Conservation (phyloP, 2,797 vertebrate genomes). For the Trichosurus vulpecula region DNA sequence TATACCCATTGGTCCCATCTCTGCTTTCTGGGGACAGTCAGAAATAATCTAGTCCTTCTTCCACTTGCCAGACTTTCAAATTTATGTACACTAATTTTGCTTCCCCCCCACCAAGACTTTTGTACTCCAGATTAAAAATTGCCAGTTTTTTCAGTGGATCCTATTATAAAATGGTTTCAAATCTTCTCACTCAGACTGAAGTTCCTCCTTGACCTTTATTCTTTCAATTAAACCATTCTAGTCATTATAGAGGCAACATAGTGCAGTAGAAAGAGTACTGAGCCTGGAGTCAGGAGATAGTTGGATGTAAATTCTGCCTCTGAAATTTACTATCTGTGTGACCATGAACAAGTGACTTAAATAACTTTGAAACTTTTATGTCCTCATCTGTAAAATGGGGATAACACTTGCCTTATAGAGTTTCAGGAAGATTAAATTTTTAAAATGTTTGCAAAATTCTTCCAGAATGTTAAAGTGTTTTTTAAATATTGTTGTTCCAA, state of each 20-base stretch:
- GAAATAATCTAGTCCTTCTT: background rate
- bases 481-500: background rate
- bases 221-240: background rate
- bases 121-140: background rate
- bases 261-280: background rate
- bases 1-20: background rate
- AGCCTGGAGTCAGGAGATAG: background rate
- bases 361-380: background rate
- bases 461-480: background rate
- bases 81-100: background rate
- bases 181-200: background rate
- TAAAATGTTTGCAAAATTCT: background rate
- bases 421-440: background rate
- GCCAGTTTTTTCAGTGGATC: background rate
- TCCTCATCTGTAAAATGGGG: background rate
- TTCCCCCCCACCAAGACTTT: background rate
- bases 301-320: background rate
- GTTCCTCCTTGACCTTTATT: background rate
- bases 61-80: background rate
- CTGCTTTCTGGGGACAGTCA: background rate
- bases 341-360: background rate
- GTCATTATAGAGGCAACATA: background rate
- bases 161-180: background rate
- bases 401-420: background rate
- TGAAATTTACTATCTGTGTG: background rate